These are phyloP conservation scores for Acropternis orthonyx DNA, from an alignment of 2,797 vertebrate species.

Conservation along the genomic window DNA sequence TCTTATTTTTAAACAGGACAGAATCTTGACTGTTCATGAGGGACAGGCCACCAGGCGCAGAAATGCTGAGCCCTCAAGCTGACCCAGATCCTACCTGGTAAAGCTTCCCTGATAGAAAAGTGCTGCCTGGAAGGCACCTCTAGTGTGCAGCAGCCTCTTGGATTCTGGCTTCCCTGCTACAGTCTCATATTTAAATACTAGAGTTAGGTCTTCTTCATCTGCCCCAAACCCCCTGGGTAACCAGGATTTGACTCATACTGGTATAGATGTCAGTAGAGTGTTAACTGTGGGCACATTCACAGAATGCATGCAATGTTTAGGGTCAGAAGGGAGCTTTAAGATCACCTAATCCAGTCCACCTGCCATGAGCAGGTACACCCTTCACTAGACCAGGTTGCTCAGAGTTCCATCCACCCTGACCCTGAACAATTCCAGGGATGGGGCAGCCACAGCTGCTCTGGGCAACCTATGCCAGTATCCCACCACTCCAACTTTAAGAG, in stretches of 20 bases:
- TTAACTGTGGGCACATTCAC: neutral
- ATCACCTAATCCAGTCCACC: rapidly evolving
- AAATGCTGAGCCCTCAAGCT: neutral
- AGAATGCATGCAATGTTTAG: neutral
- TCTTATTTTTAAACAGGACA: neutral
- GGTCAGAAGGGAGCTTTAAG: neutral
- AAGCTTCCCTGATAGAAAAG: neutral
- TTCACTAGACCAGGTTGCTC: neutral
- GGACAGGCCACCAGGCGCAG: neutral
- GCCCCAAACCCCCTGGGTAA: neutral
- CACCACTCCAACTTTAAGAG: neutral
- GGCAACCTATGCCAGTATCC: neutral
- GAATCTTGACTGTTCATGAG: neutral
- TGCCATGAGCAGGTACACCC: neutral
- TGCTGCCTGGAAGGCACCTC: neutral
- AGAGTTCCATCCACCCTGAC: neutral
- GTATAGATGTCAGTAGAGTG: neutral
- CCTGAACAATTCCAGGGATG: neutral
- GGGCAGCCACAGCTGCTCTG: neutral
- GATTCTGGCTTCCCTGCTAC: neutral
- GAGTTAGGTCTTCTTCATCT: neutral
- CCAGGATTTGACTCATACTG: neutral
- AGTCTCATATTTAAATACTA: neutral
- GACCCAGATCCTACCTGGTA: neutral
- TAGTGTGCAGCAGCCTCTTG: neutral